phyloP scores from a whole-genome alignment of 2,888 invertebrate species.

The Drosophila cognata region DNA sequence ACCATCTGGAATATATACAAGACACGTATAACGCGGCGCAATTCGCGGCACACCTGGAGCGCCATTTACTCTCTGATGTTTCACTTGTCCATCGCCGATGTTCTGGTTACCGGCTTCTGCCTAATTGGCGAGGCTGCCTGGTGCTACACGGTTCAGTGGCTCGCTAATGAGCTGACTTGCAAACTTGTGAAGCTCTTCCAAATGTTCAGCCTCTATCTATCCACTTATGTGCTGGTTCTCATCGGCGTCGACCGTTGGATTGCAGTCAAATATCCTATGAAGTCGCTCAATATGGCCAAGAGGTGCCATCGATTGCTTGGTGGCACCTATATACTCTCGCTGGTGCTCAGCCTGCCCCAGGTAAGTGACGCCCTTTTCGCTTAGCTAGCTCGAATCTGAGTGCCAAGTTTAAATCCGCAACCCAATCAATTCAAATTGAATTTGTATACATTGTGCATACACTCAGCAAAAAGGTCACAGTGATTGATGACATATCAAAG shows the following conservation, averaged over 20 bases:
- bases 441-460: slow-evolving; percentile 7
- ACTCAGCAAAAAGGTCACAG: neutral
- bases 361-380: slow-evolving; percentile 86
- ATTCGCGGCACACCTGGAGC: slow-evolving; percentile 88
- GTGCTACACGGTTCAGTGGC: slow-evolving; percentile 93
- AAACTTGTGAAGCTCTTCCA: slow-evolving; percentile 93
- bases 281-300: slow-evolving; percentile 88
- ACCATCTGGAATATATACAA: slow-evolving; percentile 91
- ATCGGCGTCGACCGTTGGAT: slow-evolving; percentile 93
- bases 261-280: slow-evolving; percentile 93
- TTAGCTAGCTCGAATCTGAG: neutral
- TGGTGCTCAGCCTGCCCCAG: slow-evolving; percentile 92
- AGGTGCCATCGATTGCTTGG: slow-evolving; percentile 89
- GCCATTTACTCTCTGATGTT: slow-evolving; percentile 92
- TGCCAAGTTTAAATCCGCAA: neutral
- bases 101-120: slow-evolving; percentile 92
- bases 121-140: slow-evolving; percentile 92
- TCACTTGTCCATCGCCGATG: slow-evolving; percentile 93
- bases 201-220: slow-evolving; percentile 92
- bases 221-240: slow-evolving; percentile 92
- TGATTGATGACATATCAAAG: neutral
- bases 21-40: slow-evolving; percentile 87
- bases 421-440: slow-evolving; percentile 51
- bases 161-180: slow-evolving; percentile 91
- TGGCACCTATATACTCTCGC: slow-evolving; percentile 90